Conservation (phyloP, 2,113 vertebrate species). For the Oryzias melastigma region DNA sequence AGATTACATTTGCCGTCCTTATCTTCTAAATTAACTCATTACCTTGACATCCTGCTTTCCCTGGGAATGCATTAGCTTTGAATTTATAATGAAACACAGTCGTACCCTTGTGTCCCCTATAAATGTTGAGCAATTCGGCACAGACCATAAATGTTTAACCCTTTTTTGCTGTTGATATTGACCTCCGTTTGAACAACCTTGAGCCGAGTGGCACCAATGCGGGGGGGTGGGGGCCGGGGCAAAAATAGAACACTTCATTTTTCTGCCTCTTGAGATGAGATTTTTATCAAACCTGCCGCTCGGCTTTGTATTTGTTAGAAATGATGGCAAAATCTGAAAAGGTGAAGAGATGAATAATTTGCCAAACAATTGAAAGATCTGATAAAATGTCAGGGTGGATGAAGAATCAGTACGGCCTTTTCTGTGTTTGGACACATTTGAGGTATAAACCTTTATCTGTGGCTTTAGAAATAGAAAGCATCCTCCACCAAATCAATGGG, state of each 20-base stretch:
- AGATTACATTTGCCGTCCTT: conserved; percentile 68
- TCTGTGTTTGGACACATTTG: conserved; percentile 7
- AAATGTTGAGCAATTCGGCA: conserved; percentile 11
- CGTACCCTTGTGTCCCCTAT: conserved; percentile 36
- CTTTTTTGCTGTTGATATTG: conserved; percentile 42
- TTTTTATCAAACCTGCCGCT: conserved; percentile 13
- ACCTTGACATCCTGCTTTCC: conserved; percentile 63
- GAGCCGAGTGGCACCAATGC: conserved; percentile 1
- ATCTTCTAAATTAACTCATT: conserved; percentile 75
- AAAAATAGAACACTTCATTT: conserved; percentile 22
- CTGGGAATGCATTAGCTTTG: conserved; percentile 54
- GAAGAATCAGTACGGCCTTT: not conserved
- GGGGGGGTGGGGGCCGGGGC: conserved; percentile 4
- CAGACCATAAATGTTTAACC: conserved; percentile 22
- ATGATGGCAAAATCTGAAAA: conserved; percentile 14
- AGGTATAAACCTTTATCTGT: not conserved
- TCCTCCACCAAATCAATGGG: conserved; percentile 1
- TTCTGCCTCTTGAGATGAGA: conserved; percentile 25
- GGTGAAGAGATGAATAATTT: conserved; percentile 1
- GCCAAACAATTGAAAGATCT: not conserved
- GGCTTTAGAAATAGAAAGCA: conserved; percentile 2
- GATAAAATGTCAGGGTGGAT: conserved; percentile 1
- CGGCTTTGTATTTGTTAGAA: conserved; percentile 12
- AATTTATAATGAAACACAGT: conserved; percentile 67
- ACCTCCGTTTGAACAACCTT: conserved; percentile 49